A percentile compares a stretch with the other conserved stretches of the same genome.
Conservation (phyloP, 2,888 invertebrate species). For the Hypselothyrea guttata region DNA sequence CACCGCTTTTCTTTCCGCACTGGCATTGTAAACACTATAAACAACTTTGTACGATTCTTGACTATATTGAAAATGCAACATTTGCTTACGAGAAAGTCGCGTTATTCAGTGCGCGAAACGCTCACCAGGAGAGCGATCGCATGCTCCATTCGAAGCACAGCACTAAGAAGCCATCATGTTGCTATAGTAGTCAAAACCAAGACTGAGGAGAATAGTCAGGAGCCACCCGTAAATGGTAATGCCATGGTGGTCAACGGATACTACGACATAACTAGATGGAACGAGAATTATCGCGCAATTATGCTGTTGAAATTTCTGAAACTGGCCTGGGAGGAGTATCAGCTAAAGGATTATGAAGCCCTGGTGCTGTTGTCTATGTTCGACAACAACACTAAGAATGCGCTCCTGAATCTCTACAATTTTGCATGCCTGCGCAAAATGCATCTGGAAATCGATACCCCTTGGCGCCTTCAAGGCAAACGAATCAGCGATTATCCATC, state of each 20-base stretch:
- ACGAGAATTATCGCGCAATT: background rate
- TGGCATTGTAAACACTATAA: no score
- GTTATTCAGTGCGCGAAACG: slow-evolving; percentile 1
- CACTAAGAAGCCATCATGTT: background rate
- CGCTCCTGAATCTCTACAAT: slow-evolving; percentile 13
- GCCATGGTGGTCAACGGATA: slow-evolving; percentile 7
- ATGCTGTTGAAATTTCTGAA: slow-evolving; percentile 16
- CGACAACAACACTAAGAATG: background rate
- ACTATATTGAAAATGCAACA: slow-evolving; percentile 30
- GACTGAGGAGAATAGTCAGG: no score
- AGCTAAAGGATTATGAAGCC: slow-evolving; percentile 29
- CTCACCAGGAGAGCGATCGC: slow-evolving; percentile 19
- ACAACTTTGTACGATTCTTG: no score
- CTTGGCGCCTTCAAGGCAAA: slow-evolving; percentile 25
- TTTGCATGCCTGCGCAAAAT: background rate
- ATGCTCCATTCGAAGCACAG: slow-evolving; percentile 18
- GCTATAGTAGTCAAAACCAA: no score
- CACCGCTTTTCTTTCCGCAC: no score
- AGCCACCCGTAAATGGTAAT: no score
- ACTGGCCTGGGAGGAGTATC: slow-evolving; percentile 10
- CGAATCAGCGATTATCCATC: slow-evolving; percentile 16
- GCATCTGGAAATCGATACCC: slow-evolving; percentile 26
- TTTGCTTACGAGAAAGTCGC: slow-evolving; percentile 1
- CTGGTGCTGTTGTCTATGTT: slow-evolving; percentile 28
- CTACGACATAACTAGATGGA: background rate